Evolutionary conservation across 2,113 vertebrate species (phyloP), one percentile per base, ranked within the genome.

Genomic region (Silurus glanis): DNA sequence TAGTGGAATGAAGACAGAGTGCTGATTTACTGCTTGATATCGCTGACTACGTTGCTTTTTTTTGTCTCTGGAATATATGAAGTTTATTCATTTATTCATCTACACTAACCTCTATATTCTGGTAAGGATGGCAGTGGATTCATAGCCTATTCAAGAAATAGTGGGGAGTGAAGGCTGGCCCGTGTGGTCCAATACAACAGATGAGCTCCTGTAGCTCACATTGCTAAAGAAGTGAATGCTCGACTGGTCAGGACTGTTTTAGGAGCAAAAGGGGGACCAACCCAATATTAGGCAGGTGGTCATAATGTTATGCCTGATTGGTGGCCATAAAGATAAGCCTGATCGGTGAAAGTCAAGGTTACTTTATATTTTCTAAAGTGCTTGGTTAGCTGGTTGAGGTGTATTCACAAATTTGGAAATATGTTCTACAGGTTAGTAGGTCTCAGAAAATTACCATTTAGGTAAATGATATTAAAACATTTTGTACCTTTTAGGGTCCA

Each of bases 401-500:
- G 6, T 49, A 8, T 17, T 25, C 16, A 9, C 10, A 51, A 6
- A 21, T 23, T 75, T 56, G 58, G 58, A 59, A 76, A 82, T 45
- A 83, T 28, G 10, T 55, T 79, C 3, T n/a, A 16, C 7, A 67
- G 37, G 0, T 49, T 62, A 28, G n/a, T 66, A 28, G 14, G 25
- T 64, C 59, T 25, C 10, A 0, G 17, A 23, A 13, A 19, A 59
- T 61, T 64, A 51, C 13, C 45, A 82, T 69, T 8, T 14, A 59
- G 53, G 5, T 19, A 25, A 2, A 62, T 47, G n/a, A 23, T 55
- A 80, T 16, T 19, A 37, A 56, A 64, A 80, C 6, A 82, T 19
- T 81, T 74, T 69, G 91, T 94, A 99, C 98, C 98, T 97, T 96
- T 99, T 99, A 1, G 98, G 98, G 91, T 99, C 98, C 87, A 99